Conservation (phyloP, 2,797 vertebrate species). For the Perodicticus potto region DNA sequence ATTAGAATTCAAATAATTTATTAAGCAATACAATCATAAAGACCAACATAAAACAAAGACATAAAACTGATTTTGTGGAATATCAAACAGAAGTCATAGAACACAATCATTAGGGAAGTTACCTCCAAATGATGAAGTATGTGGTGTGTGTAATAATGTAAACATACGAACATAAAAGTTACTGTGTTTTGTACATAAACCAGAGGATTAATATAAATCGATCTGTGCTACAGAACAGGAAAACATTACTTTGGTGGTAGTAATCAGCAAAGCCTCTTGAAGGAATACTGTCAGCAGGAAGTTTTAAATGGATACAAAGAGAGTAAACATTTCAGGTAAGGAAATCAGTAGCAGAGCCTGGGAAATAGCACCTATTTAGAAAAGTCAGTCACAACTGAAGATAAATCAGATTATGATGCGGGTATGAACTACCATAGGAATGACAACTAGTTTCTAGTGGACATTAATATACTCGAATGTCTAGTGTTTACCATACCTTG, state of each 20-base stretch:
- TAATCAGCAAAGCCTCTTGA: neutral
- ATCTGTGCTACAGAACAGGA: neutral
- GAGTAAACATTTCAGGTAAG: neutral
- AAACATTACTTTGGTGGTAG: neutral
- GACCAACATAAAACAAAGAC: neutral
- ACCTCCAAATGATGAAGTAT: neutral
- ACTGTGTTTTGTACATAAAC: neutral
- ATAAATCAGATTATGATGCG: neutral
- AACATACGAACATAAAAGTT: neutral
- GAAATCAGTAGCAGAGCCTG: neutral
- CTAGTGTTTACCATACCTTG: neutral
- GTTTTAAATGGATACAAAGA: slow-evolving; percentile 9
- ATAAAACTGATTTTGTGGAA: neutral
- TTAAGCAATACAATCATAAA: neutral
- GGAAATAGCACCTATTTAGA: neutral
- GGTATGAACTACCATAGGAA: neutral
- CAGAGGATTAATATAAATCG: neutral
- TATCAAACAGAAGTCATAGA: slow-evolving; percentile 16
- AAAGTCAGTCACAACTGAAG: neutral
- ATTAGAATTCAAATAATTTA: neutral
- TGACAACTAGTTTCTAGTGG: slow-evolving; percentile 19
- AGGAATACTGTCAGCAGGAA: neutral
- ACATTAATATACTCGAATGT: neutral
- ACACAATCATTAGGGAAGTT: neutral
- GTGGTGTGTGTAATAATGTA: neutral